Evolutionary conservation across 2,797 vertebrate genomes (phyloP).

Genomic region (Acanthurus leucopareius): DNA sequence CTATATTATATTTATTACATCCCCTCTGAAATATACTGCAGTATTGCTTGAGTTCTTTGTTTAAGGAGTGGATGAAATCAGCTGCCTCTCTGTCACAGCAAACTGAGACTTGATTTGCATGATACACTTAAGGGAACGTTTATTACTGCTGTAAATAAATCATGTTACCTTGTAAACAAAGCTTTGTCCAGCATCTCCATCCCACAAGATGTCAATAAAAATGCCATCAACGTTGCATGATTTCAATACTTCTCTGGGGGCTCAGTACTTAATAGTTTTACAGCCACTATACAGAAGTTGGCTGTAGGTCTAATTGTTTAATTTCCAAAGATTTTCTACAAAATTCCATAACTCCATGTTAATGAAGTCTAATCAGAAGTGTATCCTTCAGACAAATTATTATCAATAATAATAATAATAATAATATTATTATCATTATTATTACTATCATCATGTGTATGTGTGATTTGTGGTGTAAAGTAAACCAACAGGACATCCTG

Average conservation of each 20-base stretch:
- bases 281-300: constrained; percentile 6
- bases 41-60: constrained; percentile 10
- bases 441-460: too few relatives aligned
- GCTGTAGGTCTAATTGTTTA: constrained; percentile 3
- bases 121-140: constrained; percentile 17
- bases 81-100: neutral
- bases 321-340: constrained; percentile 10
- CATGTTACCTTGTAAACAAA: constrained; percentile 58
- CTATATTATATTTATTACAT: constrained; percentile 34
- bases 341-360: neutral
- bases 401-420: too few relatives aligned
- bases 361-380: neutral
- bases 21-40: constrained; percentile 10
- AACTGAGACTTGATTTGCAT: constrained; percentile 21
- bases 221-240: constrained; percentile 29
- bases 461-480: too few relatives aligned
- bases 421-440: too few relatives aligned
- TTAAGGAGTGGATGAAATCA: constrained; percentile 13
- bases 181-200: constrained; percentile 17
- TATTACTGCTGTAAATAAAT: constrained; percentile 1
- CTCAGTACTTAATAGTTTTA: constrained; percentile 22
- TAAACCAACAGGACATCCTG: too few relatives aligned
- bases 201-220: constrained; percentile 50
- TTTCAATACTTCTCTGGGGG: constrained; percentile 21
- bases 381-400: constrained; percentile 17